A percentile compares a stretch with the other conserved stretches of the same genome.
phyloP scores from a whole-genome alignment of 1,140 invertebrate species.

The Leptopilina boulardi region DNA sequence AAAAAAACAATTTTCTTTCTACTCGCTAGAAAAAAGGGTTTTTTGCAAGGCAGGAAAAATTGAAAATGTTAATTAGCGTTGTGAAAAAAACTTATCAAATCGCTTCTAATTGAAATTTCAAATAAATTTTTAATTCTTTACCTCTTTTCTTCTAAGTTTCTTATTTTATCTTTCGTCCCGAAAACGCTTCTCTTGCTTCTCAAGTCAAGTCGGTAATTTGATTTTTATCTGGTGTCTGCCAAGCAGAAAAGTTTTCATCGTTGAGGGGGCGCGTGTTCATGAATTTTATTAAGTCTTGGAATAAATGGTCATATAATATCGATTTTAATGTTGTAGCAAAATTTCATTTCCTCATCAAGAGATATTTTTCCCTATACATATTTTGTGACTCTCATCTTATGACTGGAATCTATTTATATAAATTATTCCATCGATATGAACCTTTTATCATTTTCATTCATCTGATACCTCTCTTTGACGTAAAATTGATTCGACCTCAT shows the following conservation, averaged over 20 bases:
- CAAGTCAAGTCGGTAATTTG: neutral
- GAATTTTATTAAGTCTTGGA: constrained; percentile 13
- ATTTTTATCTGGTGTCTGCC: neutral
- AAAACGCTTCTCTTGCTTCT: constrained; percentile 14
- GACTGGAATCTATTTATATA: neutral
- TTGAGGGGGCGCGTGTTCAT: constrained; percentile 14
- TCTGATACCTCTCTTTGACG: neutral
- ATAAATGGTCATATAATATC: constrained; percentile 7
- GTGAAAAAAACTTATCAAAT: neutral
- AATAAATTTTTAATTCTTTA: constrained; percentile 2
- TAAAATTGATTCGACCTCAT: constrained; percentile 4
- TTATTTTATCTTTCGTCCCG: neutral
- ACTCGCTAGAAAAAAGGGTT: too few species aligned
- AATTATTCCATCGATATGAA: neutral
- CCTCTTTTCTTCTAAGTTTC: neutral
- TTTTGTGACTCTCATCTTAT: constrained; percentile 2
- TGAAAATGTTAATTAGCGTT: neutral
- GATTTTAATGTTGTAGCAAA: neutral
- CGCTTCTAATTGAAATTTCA: neutral
- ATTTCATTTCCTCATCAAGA: neutral
- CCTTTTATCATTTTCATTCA: neutral
- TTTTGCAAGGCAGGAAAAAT: too few species aligned
- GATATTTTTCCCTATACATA: neutral
- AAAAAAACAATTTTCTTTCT: too few species aligned
- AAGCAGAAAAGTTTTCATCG: constrained; percentile 19